These are phyloP conservation scores for Paracyprichromis sp. DNA, from an alignment of 2,113 vertebrate species.

Conservation along the genomic window DNA sequence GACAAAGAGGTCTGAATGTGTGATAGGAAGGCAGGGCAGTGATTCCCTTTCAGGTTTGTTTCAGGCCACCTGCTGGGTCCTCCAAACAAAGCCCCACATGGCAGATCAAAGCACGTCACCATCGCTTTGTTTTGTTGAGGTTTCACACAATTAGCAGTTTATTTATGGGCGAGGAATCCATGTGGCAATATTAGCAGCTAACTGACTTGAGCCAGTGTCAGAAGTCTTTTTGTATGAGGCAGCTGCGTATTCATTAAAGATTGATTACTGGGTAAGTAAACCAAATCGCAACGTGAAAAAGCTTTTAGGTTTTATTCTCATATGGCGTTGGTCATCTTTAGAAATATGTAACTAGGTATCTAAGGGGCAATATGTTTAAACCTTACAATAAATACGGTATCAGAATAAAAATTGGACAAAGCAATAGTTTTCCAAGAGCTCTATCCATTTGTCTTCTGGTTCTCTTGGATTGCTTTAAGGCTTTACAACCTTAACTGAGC, in stretches of 20 bases:
- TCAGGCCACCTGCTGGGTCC: constrained; percentile 34
- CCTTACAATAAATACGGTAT: not conserved
- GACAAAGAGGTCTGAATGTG: not conserved
- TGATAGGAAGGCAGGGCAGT: not conserved
- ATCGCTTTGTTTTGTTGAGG: not conserved
- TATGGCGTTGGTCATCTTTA: not conserved
- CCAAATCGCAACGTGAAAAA: accelerated
- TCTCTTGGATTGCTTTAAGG: constrained; percentile 39
- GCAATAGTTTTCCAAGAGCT: not conserved
- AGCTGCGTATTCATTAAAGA: not conserved
- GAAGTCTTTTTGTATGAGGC: not conserved
- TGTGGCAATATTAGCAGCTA: not conserved
- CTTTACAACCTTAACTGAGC: constrained; percentile 43
- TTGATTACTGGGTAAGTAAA: not conserved
- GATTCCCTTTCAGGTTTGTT: constrained; percentile 28
- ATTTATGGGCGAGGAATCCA: not conserved
- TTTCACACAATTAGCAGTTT: constrained; percentile 24
- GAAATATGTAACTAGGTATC: not conserved
- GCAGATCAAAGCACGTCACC: constrained; percentile 32
- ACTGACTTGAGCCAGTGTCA: not conserved
- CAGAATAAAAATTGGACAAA: not conserved
- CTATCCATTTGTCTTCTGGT: constrained; percentile 40
- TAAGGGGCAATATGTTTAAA: not conserved
- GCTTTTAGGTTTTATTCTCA: not conserved
- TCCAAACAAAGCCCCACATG: constrained; percentile 13